Evolutionary conservation across 1,140 invertebrate species (phyloP).

Genomic region (Achroia grisella): DNA sequence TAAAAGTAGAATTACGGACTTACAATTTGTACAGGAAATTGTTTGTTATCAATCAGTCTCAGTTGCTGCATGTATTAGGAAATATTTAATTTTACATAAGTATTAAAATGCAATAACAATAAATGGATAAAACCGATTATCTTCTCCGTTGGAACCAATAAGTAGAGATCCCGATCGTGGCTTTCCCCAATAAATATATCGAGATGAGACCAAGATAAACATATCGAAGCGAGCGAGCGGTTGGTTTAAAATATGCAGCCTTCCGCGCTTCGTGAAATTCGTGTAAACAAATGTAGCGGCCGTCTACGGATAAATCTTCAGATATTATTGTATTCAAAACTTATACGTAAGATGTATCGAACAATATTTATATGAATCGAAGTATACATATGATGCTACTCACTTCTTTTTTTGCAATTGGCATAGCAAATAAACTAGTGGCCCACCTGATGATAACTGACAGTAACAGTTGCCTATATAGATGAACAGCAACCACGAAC

Average conservation of each 20-base stretch:
- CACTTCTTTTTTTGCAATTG: no score
- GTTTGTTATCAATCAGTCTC: no score
- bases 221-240: slow-evolving; percentile 44
- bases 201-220: slow-evolving; percentile 63
- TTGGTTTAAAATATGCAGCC: slow-evolving; percentile 56
- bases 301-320: slow-evolving; percentile 39
- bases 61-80: no score
- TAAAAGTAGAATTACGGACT: no score
- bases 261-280: slow-evolving; percentile 48
- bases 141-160: slow-evolving; percentile 44
- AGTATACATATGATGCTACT: no score
- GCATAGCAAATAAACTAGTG: no score
- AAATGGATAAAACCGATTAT: slow-evolving; percentile 39
- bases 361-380: slow-evolving; percentile 14
- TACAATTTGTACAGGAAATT: no score
- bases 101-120: slow-evolving; percentile 22
- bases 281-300: slow-evolving; percentile 48
- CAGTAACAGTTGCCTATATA: no score
- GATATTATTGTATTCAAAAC: slow-evolving; percentile 42
- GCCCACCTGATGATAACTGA: no score
- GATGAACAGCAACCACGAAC: no score
- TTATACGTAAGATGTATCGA: slow-evolving; percentile 13
- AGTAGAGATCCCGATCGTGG: slow-evolving; percentile 43
- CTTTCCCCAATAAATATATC: slow-evolving; percentile 63
- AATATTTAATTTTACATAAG: background rate